Evolutionary conservation across 2,888 invertebrate genomes (phyloP), one percentile per base, ranked within the genome.

Genomic region (Cyrtodaria siliqua): DNA sequence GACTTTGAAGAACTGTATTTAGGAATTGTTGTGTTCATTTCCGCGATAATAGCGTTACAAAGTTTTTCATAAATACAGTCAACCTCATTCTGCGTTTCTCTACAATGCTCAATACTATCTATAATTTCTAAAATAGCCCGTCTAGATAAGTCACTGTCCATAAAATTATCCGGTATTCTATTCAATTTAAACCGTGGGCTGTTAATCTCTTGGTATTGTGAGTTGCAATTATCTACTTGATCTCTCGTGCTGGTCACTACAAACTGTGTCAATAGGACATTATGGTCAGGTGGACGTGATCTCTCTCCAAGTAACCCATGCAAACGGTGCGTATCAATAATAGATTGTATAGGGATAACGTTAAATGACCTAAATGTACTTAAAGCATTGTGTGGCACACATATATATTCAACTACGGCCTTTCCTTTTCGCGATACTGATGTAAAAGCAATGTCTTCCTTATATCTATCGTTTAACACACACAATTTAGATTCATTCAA

Each of bases 331-430:
- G 23, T 24, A 14, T 52, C 52, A 14, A 40, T 40, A 18, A 53
- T 63, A 9, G 38, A 38, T 24, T 44, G 29, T 49, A 44, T 38
- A 16, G 61, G 55, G 26, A 57, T 26, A 14, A 62, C 62, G 23
- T 62, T 47, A 23, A 74, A 68, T 20, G 33, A 56, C 16, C 18
- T 62, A 59, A 57, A 74, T 12, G 50, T 27, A 3, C 12, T n/a
- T 4, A 67, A 57, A 29, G 27, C 20, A 23, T 74, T 68, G 49
- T 74, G 68, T 2, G 68, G 74, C 1, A 62, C 74, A 56, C 55
- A 62, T 4, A 74, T 23, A 57, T 50, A 68, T 26, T 74, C 74
- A 16, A 74, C 74, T 12, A 68, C 68, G 2, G 68, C 40, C 50
- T 24, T 44, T 26, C 74, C 74, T 38, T 59, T 66, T 20, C 27